Base-by-base conservation (phyloP, 1,140 invertebrate species). In the Mactra quadrangularis region DNA sequence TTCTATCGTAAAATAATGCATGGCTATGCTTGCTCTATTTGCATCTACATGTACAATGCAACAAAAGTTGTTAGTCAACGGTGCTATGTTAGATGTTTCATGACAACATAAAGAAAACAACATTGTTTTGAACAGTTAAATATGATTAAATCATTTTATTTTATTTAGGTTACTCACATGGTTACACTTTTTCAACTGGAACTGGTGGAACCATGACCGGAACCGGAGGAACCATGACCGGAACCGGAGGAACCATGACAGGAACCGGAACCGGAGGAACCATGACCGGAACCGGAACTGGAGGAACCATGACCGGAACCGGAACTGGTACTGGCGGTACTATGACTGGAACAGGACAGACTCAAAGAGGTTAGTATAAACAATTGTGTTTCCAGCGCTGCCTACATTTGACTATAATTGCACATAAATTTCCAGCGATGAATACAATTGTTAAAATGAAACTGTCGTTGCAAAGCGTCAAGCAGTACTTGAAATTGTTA, bases 261-360 rank as follows among this genome's bases (percentile, higher is more conserved):
- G n/a, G n/a, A n/a, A n/a, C n/a, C n/a, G n/a, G n/a, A n/a, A 57
- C 15, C 6, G 55, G 55, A 15, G 60, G 60, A 35, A 70, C 66
- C 19, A 47, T 70, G 66, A 70, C 66, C 66, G 66, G 66, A 70
- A 70, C 66, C 25, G 66, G 66, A 50, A 70, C 66, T 13, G 66
- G 66, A 27, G 66, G 66, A 45, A 70, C 66, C 9, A 70, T 70
- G 66, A 70, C 66, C 19, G 68, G 68, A 31, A 71, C 57, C 29
- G 64, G 64, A 4, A 41, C 27, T 19, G n/a, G n/a, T n/a, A n/a
- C n/a, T n/a, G 19, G 27, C 1, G 35, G 64, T 11, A 68, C 64
- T 15, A 33, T 29, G 27, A 55, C 52, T n/a, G 17, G 25, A 19
- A 22, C 52, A 4, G 52, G 52, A 11, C 45, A 19, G 9, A 47